Base-by-base conservation (phyloP, 53 echinoderm and acorn worm species). In the Stichopus horrens region DNA sequence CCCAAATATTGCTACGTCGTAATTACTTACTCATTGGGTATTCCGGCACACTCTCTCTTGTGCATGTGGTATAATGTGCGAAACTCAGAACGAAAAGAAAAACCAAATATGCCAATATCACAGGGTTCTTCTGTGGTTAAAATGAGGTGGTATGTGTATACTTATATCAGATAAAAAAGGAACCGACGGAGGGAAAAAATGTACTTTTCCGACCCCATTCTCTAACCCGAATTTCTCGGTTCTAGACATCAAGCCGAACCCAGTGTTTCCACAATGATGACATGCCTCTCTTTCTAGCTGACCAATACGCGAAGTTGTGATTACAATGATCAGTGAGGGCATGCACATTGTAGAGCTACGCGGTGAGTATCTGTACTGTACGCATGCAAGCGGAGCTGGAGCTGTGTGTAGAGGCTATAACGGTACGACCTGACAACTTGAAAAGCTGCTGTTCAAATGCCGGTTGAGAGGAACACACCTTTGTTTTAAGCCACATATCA, bases 391-490 rank as follows among this genome's bases (percentile, higher is more conserved):
- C 19, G 71, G 37, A 37, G 37, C 37, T 37, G 37, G 1, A n/a
- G n/a, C n/a, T n/a, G n/a, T 71, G 19, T 71, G 71, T 71, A 37
- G 37, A 37, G 37, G 37, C 37, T 37, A 37, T 71, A 71, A 13
- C 71, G 71, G 16, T 13, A 63, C 11, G 19, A 71, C 71, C 19
- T 5, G 19, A 75, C 20, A 37, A 6, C n/a, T 56, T 54, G 57
- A 56, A 56, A 16, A 21, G 8, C 55, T 21, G 57, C 56, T 79
- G 71, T 71, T 71, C 71, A 79, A 79, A 79, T 81, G 81, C 81
- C 81, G 81, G 81, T 81, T 57, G 58, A 7, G 56, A 56, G 56
- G 58, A 81, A 81, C 81, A 81, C 81, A 81, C 81, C 81, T 81
- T 81, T 37, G 37, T 37, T 37, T 81, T 81, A n/a, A 58, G 19